Evolutionary conservation across 2,113 vertebrate genomes (phyloP).

Genomic region (Microcebus ravelobensis): DNA sequence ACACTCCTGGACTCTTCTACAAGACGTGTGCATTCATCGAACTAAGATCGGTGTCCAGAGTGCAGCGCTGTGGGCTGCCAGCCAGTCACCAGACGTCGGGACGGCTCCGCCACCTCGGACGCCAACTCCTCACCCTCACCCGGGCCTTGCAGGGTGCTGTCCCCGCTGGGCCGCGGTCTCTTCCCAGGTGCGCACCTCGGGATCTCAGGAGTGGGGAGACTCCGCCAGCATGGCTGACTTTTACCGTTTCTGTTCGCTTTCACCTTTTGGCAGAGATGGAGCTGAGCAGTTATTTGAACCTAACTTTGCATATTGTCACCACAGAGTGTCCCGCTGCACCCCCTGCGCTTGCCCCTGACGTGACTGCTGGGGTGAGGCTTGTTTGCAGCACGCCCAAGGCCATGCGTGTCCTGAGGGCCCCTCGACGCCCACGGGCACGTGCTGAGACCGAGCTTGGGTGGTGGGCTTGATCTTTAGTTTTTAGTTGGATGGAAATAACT

Average conservation of each 20-base stretch:
- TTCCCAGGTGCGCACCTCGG: fast-evolving
- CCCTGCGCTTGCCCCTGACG: too few relatives aligned
- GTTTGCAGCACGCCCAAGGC: not conserved
- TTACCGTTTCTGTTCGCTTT: not conserved
- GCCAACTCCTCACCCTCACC: not conserved
- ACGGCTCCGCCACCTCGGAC: not conserved
- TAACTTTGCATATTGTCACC: not conserved
- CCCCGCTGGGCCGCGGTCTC: not conserved
- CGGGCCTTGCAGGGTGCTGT: fast-evolving
- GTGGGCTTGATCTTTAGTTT: not conserved
- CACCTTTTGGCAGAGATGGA: not conserved
- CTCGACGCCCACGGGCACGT: not conserved
- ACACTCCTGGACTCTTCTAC: fast-evolving
- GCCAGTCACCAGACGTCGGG: not conserved
- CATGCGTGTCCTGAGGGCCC: not conserved
- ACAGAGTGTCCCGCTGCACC: too few relatives aligned
- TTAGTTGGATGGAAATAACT: not conserved
- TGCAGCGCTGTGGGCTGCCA: not conserved
- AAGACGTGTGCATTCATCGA: not conserved
- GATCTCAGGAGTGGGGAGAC: not conserved
- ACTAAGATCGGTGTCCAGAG: fast-evolving
- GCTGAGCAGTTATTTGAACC: not conserved
- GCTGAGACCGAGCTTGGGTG: fast-evolving
- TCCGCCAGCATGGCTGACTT: not conserved
- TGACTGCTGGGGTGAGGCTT: not conserved